Base-by-base conservation (phyloP, 2,113 vertebrate genomes). In the Mirounga angustirostris region DNA sequence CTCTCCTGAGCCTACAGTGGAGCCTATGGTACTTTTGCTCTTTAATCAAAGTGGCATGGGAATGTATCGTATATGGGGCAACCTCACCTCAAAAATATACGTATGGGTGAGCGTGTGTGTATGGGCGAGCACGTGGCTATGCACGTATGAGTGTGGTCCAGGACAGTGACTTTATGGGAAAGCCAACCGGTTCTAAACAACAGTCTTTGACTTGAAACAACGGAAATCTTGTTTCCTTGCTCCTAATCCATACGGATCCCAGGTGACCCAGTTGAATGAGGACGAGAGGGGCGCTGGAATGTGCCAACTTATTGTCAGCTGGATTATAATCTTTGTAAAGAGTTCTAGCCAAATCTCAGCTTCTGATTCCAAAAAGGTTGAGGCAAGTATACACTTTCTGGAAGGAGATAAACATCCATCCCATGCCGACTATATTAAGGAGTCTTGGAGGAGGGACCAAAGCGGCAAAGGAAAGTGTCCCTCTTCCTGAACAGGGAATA, bases 341-440 rank as follows among this genome's bases (percentile, higher is more conserved):
- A 21, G 9, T 13, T 63, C 50, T 0, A 36, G 80, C 36, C 67
- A 65, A 14, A 40, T 58, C 74, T 52, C 56, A 16, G 36, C 26
- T 33, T 50, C 52, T 0, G 28, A 4, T 19, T 56, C 43, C 65
- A 56, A 56, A 33, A 22, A 0, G 6, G 59, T 0, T 0, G 33
- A 83, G 54, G 69, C 18, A 2, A 50, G 15, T 0, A 0, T 2
- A n/a, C 0, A 4, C 16, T 56, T 36, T 82, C 40, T 3, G 22
- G 80, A 43, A 78, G 61, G 36, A 52, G 54, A 19, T 14, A 15
- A 30, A 52, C 33, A 13, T n/a, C 58, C 40, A 15, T 3, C 46
- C 58, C 0, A 0, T 10, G 21, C 28, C 1, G 4, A 33, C 4
- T 14, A n/a, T 1, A 21, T 0, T 2, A 6, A 13, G 36, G 43